A percentile compares a stretch with the other conserved stretches of the same genome.
Evolutionary conservation across 2,888 invertebrate genomes (phyloP).

Genomic region (Polyommatus iphigenia): DNA sequence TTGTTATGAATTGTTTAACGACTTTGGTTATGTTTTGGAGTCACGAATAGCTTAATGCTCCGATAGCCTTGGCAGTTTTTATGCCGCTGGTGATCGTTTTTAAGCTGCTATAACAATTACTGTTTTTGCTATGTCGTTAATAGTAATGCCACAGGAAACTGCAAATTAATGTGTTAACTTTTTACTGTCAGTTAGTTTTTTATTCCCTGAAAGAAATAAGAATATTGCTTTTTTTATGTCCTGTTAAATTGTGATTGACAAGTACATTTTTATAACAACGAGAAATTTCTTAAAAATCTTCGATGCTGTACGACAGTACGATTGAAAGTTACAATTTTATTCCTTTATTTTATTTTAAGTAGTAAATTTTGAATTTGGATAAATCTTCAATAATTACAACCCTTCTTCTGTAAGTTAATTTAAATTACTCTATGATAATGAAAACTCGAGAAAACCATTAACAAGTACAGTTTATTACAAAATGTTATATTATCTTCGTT

Average conservation of each 20-base stretch:
- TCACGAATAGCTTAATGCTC: conserved; percentile 26
- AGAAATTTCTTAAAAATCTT: no score
- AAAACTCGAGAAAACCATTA: conserved; percentile 63
- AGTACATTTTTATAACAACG: background rate
- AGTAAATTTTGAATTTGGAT: background rate
- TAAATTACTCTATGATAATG: conserved; percentile 48
- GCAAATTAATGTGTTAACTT: conserved; percentile 9
- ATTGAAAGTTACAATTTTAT: no score
- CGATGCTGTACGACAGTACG: no score
- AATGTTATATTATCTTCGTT: conserved; percentile 60
- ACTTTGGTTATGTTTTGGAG: conserved; percentile 36
- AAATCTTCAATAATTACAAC: background rate
- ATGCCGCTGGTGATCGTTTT: conserved; percentile 4
- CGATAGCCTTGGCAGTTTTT: background rate
- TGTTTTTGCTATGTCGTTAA: background rate
- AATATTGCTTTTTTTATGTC: conserved; percentile 57
- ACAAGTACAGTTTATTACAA: conserved; percentile 60
- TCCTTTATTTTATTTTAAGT: no score
- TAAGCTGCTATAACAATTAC: conserved; percentile 12
- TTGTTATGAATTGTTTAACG: conserved; percentile 71
- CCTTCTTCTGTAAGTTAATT: background rate
- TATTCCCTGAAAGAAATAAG: background rate
- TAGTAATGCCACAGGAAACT: conserved; percentile 9
- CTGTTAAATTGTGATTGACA: conserved; percentile 37
- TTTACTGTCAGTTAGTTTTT: background rate